Conservation (phyloP, 2,888 invertebrate genomes). For the Acrocyrtus sp. region DNA sequence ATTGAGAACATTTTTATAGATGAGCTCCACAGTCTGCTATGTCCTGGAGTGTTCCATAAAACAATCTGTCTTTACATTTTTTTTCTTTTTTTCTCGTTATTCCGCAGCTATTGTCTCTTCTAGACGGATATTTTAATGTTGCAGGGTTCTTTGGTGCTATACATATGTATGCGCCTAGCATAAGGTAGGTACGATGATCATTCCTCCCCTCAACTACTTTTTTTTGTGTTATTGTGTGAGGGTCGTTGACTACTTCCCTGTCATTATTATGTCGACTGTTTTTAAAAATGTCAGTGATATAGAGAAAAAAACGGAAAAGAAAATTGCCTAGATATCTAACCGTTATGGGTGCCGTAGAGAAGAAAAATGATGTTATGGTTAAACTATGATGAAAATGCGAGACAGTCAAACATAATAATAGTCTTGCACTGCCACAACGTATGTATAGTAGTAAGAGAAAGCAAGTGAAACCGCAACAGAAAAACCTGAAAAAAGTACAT, state of each 20-base stretch:
- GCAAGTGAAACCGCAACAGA: slow-evolving; percentile 6
- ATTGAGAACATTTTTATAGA: slow-evolving; percentile 38
- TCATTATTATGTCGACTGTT: slow-evolving; percentile 3
- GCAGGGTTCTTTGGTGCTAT: no score
- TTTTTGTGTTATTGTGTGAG: slow-evolving; percentile 28
- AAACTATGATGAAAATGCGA: slow-evolving; percentile 29
- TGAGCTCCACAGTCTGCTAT: slow-evolving; percentile 32
- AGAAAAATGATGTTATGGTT: slow-evolving; percentile 23
- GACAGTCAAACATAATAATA: slow-evolving; percentile 33
- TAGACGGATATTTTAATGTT: no score
- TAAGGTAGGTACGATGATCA: not conserved
- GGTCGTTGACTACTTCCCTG: slow-evolving; percentile 27
- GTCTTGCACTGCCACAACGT: not conserved
- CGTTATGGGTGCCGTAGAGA: not conserved
- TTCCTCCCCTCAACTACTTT: no score
- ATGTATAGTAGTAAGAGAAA: not conserved
- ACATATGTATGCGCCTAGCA: not conserved
- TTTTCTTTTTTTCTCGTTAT: no score
- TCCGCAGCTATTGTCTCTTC: no score
- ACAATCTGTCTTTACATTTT: slow-evolving; percentile 43
- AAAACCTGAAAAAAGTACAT: no score
- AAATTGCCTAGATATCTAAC: not conserved
- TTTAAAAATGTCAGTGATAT: slow-evolving; percentile 9
- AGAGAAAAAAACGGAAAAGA: not conserved
- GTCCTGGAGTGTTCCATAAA: slow-evolving; percentile 34